Evolutionary conservation across 2,888 invertebrate species (phyloP).

Genomic region (Parasteatoda lunata): DNA sequence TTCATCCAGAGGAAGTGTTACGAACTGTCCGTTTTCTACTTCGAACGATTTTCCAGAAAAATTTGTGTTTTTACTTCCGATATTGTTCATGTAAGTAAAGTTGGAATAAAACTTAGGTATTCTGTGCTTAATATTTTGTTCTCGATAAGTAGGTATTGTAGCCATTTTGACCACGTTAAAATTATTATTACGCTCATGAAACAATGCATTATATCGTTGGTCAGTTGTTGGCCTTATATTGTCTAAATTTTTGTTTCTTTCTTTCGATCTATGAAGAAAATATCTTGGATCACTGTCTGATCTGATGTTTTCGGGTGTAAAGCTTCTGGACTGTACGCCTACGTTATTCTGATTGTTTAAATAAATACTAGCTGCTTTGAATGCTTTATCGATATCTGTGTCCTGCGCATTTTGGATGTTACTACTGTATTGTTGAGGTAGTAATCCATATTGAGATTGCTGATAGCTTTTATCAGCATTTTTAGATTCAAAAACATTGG

Average conservation of each 20-base stretch:
- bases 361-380: slow-evolving; percentile 37
- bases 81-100: not conserved
- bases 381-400: slow-evolving; percentile 28
- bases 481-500: no score
- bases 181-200: slow-evolving; percentile 44
- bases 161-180: slow-evolving; percentile 16
- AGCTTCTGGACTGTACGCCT: not conserved
- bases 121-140: not conserved
- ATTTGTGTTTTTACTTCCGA: not conserved
- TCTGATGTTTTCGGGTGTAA: not conserved
- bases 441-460: no score
- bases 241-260: not conserved
- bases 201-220: slow-evolving; percentile 37
- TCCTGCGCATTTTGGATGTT: not conserved
- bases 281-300: not conserved
- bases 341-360: slow-evolving; percentile 27
- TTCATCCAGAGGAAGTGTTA: not conserved
- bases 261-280: not conserved
- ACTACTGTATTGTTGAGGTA: no score
- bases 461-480: no score
- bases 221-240: slow-evolving; percentile 35
- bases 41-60: not conserved
- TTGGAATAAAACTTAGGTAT: not conserved
- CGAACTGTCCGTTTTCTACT: not conserved
- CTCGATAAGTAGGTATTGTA: not conserved